phyloP scores from a whole-genome alignment of 2,113 vertebrate genomes.

The Chaetodon auriga region DNA sequence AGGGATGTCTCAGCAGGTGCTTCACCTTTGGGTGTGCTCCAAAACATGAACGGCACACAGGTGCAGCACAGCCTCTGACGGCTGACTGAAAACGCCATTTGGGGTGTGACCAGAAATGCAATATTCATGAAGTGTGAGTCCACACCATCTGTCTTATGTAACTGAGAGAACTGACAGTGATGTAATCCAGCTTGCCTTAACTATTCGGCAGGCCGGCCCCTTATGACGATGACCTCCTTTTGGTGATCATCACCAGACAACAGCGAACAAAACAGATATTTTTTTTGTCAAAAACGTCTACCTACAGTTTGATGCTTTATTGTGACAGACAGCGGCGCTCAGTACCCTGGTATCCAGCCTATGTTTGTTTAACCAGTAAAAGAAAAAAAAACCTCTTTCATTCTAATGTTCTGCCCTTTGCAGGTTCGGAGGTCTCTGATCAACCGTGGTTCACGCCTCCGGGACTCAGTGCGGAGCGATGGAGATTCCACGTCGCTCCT shows the following conservation, averaged over 20 bases:
- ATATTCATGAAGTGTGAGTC: slow-evolving; percentile 20
- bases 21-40: slow-evolving; percentile 5
- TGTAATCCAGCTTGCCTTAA: neutral
- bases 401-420: neutral
- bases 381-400: neutral
- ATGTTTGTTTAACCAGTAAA: neutral
- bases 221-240: neutral
- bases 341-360: neutral
- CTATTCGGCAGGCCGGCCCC: neutral
- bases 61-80: neutral
- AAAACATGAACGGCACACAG: slow-evolving; percentile 2
- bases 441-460: slow-evolving; percentile 73
- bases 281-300: neutral
- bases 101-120: slow-evolving; percentile 6
- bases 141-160: slow-evolving; percentile 25
- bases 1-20: neutral
- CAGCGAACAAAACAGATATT: neutral
- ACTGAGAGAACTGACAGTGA: slow-evolving; percentile 1
- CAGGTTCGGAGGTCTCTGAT: slow-evolving; percentile 87
- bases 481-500: slow-evolving; percentile 85
- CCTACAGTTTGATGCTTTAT: neutral
- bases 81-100: neutral
- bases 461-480: slow-evolving; percentile 77
- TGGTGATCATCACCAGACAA: slow-evolving; percentile 3
- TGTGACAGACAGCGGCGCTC: neutral